Percentiles rank a stretch among this genome's conserved stretches.
Evolutionary conservation across 30 jellyfish, hydroid and myxozoan genomes (phyloP).

Genomic region (Hydra vulgaris): DNA sequence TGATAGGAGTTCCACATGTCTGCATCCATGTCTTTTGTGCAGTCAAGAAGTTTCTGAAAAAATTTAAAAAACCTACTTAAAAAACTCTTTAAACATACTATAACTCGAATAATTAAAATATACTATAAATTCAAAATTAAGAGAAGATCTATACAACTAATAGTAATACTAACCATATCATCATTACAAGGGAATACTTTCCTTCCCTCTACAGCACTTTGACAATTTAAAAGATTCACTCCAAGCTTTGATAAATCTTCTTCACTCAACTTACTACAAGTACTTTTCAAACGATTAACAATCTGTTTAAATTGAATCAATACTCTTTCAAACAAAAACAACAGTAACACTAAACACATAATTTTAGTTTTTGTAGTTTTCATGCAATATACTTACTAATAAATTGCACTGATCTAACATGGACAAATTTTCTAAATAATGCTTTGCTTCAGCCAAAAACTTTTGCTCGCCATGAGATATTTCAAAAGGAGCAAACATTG

Average conservation of each 20-base stretch:
- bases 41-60: constrained; percentile 48
- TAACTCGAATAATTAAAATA: not conserved
- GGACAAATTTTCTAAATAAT: constrained; percentile 68
- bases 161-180: too few species aligned
- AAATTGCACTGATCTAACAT: constrained; percentile 79
- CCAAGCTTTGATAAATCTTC: constrained; percentile 69
- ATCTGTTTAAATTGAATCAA: constrained; percentile 25
- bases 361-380: too few species aligned
- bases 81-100: not conserved
- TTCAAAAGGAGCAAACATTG: constrained; percentile 79
- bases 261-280: constrained; percentile 73
- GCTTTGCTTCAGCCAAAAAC: constrained; percentile 69
- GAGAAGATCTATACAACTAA: too few species aligned
- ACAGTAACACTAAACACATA: too few species aligned
- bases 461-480: constrained; percentile 51
- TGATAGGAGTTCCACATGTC: constrained; percentile 96
- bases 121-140: too few species aligned
- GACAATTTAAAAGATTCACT: constrained; percentile 77
- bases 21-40: constrained; percentile 82
- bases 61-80: not conserved
- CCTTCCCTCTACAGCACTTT: constrained; percentile 88
- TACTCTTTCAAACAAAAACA: not conserved
- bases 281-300: constrained; percentile 53
- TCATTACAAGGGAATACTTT: constrained; percentile 60
- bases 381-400: constrained; percentile 38